Conservation (phyloP, 2,888 invertebrate genomes). For the Anagyrus pseudococci region DNA sequence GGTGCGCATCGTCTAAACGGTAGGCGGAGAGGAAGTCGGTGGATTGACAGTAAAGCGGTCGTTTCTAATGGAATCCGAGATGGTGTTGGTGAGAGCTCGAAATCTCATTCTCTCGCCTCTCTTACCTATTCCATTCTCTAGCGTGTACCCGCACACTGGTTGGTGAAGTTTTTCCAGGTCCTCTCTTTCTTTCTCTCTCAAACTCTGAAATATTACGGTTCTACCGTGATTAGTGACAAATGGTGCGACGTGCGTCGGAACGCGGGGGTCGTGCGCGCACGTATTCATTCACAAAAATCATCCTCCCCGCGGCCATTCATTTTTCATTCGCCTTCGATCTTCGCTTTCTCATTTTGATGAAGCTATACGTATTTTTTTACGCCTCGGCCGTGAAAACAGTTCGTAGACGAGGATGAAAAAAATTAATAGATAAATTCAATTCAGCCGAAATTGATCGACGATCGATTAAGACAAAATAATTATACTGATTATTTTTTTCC, state of each 20-base stretch:
- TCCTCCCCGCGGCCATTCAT: slow-evolving; percentile 21
- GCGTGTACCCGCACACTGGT: too few species aligned
- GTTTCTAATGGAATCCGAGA: slow-evolving; percentile 37
- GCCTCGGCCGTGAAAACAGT: slow-evolving; percentile 17
- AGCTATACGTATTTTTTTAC: slow-evolving; percentile 9
- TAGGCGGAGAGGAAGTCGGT: slow-evolving; percentile 39
- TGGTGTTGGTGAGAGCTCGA: slow-evolving; percentile 25
- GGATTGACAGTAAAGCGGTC: slow-evolving; percentile 46
- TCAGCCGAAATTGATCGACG: too few species aligned
- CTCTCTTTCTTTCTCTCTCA: slow-evolving; percentile 36
- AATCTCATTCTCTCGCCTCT: slow-evolving; percentile 11
- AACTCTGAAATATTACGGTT: slow-evolving; percentile 44
- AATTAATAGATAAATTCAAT: slow-evolving; percentile 21
- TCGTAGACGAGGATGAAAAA: background rate
- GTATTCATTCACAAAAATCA: slow-evolving; percentile 24
- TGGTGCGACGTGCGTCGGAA: slow-evolving; percentile 28
- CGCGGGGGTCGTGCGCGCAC: too few species aligned
- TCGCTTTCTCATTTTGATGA: slow-evolving; percentile 22
- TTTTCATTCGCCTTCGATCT: slow-evolving; percentile 22
- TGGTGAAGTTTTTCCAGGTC: background rate
- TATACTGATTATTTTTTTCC: too few species aligned
- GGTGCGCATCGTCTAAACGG: slow-evolving; percentile 27
- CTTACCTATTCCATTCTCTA: slow-evolving; percentile 10
- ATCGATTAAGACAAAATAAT: too few species aligned
- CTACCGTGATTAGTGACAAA: slow-evolving; percentile 44